Percentiles rank a stretch among this genome's conserved stretches.
Conservation (phyloP, 2,797 vertebrate species). For the Australoheros facetus region DNA sequence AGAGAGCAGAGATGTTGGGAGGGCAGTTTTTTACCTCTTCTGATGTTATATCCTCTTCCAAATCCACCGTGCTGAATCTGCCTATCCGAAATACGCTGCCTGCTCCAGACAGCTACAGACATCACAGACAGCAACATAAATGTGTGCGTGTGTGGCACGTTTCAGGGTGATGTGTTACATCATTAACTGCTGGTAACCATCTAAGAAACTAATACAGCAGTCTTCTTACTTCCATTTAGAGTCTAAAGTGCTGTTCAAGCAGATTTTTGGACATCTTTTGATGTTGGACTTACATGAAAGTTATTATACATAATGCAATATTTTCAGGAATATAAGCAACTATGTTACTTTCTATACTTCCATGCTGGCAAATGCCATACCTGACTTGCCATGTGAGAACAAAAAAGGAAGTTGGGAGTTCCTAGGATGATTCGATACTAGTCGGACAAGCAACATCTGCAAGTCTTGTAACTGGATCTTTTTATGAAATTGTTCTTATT, state of each 20-base stretch:
- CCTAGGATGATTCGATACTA: neutral
- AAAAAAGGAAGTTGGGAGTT: slow-evolving; percentile 8
- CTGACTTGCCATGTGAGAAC: neutral
- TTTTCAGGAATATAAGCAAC: too few relatives aligned
- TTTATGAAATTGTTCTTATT: too few relatives aligned
- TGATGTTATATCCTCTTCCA: slow-evolving; percentile 85
- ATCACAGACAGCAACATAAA: slow-evolving; percentile 62
- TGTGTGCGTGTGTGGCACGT: slow-evolving; percentile 17
- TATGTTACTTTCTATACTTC: neutral
- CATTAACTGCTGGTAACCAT: neutral
- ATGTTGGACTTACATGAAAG: neutral
- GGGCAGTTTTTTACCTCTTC: slow-evolving; percentile 80
- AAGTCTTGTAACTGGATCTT: neutral
- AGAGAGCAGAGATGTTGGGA: neutral
- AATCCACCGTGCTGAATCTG: slow-evolving; percentile 92
- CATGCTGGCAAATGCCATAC: neutral
- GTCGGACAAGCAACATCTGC: neutral
- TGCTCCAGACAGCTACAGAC: slow-evolving; percentile 74
- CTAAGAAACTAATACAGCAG: neutral
- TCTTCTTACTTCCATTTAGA: neutral
- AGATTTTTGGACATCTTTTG: neutral
- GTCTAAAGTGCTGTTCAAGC: neutral
- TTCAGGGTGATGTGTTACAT: neutral
- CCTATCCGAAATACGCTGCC: slow-evolving; percentile 84
- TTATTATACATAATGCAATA: neutral